phyloP scores from a whole-genome alignment of 30 jellyfish, hydroid and myxozoan species.

The Rhopilema esculentum region DNA sequence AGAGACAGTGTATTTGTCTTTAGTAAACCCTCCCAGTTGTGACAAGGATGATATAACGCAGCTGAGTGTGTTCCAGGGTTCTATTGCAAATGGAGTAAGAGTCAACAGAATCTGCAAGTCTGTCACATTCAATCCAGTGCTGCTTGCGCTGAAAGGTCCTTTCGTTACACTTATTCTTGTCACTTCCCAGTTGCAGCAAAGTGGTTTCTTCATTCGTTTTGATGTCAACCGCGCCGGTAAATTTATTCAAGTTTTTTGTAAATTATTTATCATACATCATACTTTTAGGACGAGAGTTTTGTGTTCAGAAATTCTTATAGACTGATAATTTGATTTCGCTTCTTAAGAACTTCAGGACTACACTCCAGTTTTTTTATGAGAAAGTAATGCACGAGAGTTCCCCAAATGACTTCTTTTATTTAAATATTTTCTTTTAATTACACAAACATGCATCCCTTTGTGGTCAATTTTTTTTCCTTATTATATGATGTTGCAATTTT shows the following conservation, averaged over 20 bases:
- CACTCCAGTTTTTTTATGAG: too few relatives aligned
- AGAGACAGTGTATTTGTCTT: constrained; percentile 26
- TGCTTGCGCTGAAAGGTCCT: constrained; percentile 38
- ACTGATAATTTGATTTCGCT: too few relatives aligned
- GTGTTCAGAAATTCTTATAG: too few relatives aligned
- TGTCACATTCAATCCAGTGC: background rate
- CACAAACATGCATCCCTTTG: background rate
- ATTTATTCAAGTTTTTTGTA: background rate
- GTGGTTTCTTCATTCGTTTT: constrained; percentile 48
- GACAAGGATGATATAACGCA: constrained; percentile 44
- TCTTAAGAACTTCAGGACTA: too few relatives aligned
- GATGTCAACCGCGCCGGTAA: constrained; percentile 46
- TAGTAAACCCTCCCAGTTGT: constrained; percentile 56
- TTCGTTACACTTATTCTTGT: constrained; percentile 49
- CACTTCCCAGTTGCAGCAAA: constrained; percentile 21
- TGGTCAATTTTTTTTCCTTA: too few relatives aligned
- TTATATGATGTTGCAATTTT: too few relatives aligned
- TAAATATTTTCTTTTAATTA: too few relatives aligned
- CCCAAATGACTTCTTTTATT: too few relatives aligned
- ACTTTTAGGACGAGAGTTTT: too few relatives aligned
- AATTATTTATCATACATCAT: too few relatives aligned
- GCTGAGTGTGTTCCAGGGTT: constrained; percentile 40
- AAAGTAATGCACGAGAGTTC: too few relatives aligned
- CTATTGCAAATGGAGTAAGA: constrained; percentile 48
- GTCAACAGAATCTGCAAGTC: constrained; percentile 24